These are phyloP conservation scores for Lutjanus argentimaculatus DNA, from an alignment of 2,797 vertebrate genomes.

Conservation along the genomic window DNA sequence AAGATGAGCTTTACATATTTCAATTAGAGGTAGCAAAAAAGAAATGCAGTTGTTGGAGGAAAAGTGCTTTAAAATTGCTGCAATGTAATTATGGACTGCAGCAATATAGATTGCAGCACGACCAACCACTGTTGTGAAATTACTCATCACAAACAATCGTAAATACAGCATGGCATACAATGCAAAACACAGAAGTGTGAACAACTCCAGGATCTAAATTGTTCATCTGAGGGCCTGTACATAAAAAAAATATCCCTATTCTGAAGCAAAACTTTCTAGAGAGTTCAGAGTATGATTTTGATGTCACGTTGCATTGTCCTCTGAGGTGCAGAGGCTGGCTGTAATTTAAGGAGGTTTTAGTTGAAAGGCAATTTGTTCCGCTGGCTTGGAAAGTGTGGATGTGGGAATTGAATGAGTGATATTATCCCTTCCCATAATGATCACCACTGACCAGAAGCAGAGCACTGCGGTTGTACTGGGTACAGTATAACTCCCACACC, in stretches of 20 bases:
- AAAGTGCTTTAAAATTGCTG: constrained; percentile 23
- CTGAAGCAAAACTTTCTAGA: constrained; percentile 34
- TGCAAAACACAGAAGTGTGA: constrained; percentile 14
- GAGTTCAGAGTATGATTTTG: constrained; percentile 38
- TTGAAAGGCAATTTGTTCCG: constrained; percentile 61
- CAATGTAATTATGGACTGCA: constrained; percentile 48
- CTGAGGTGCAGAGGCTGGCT: constrained; percentile 33
- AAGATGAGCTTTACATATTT: constrained; percentile 14
- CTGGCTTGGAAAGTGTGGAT: constrained; percentile 35
- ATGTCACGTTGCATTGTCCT: constrained; percentile 47
- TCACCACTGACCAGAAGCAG: constrained; percentile 38
- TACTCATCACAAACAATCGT: constrained; percentile 17
- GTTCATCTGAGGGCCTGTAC: neutral
- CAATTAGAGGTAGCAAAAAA: constrained; percentile 3
- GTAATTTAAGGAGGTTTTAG: constrained; percentile 41
- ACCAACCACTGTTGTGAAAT: constrained; percentile 35
- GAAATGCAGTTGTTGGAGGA: neutral
- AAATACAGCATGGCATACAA: constrained; percentile 27
- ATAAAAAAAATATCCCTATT: neutral
- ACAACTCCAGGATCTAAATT: constrained; percentile 29
- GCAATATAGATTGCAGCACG: constrained; percentile 25
- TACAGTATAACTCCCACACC: neutral
- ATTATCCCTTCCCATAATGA: constrained; percentile 48
- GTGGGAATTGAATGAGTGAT: constrained; percentile 59
- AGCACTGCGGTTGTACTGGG: constrained; percentile 5